Percentiles rank a stretch among this genome's conserved stretches.
Conservation (phyloP, 2,888 invertebrate species). For the Galerucella nymphaeae region DNA sequence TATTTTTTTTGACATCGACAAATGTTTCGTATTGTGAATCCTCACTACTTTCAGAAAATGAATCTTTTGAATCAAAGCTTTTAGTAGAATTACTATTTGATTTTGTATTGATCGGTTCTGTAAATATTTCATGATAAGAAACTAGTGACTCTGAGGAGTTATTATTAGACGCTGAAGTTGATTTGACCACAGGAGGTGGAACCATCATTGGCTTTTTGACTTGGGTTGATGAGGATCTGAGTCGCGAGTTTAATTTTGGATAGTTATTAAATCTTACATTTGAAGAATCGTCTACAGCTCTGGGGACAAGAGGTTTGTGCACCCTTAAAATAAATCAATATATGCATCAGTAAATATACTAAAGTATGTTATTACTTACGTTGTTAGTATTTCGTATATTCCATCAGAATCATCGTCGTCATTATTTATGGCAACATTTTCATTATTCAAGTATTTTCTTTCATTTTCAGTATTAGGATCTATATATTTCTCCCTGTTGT, state of each 20-base stretch:
- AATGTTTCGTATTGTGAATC: slow-evolving; percentile 26
- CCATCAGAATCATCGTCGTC: slow-evolving; percentile 15
- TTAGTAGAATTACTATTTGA: slow-evolving; percentile 18
- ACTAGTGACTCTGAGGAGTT: slow-evolving; percentile 17
- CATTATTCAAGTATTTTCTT: neutral
- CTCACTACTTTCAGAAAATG: slow-evolving; percentile 22
- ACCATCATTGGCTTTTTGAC: slow-evolving; percentile 24
- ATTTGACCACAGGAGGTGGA: slow-evolving; percentile 32
- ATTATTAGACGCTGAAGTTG: slow-evolving; percentile 2
- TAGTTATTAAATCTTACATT: neutral
- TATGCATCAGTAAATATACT: neutral
- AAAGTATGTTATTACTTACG: slow-evolving; percentile 15
- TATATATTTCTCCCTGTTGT: slow-evolving; percentile 37
- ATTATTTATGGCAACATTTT: neutral
- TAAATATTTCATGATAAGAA: slow-evolving; percentile 21
- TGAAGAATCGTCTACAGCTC: neutral
- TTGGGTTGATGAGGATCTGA: slow-evolving; percentile 17
- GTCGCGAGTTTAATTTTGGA: slow-evolving; percentile 14
- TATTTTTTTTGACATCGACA: neutral
- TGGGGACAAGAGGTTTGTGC: neutral
- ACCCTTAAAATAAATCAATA: neutral
- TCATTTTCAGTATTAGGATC: neutral
- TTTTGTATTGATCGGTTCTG: neutral
- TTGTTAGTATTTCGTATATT: slow-evolving; percentile 29
- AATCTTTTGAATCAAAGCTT: slow-evolving; percentile 27